phyloP scores from a whole-genome alignment of 1,140 invertebrate genomes.

The Anagrus nilaparvatae region DNA sequence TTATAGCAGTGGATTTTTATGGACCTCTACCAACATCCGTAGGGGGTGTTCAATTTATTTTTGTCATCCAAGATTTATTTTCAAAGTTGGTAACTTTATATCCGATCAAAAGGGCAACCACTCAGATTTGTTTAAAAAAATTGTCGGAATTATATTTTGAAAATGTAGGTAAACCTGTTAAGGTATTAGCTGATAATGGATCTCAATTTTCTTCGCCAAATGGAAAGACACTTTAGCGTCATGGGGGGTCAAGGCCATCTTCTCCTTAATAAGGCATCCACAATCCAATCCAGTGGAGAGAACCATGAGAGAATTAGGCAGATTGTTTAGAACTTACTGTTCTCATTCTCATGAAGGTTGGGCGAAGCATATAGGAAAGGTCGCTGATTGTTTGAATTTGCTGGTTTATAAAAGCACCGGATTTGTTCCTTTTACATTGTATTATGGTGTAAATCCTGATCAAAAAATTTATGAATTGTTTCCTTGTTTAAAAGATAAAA shows the following conservation, averaged over 20 bases:
- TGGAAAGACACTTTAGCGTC: conserved; percentile 6
- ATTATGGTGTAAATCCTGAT: conserved; percentile 20
- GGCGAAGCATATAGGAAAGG: too few relatives aligned
- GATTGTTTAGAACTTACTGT: conserved; percentile 9
- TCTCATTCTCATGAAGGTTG: too few relatives aligned
- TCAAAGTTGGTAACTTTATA: conserved; percentile 27
- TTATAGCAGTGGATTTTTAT: conserved; percentile 27
- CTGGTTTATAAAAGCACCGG: too few relatives aligned
- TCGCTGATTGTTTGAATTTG: too few relatives aligned
- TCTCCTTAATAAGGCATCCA: conserved; percentile 26
- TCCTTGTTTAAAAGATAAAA: background rate
- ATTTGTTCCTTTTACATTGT: conserved; percentile 23
- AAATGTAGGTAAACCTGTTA: conserved; percentile 14
- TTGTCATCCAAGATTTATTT: conserved; percentile 27
- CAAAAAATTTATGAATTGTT: conserved; percentile 7
- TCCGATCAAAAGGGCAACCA: conserved; percentile 18
- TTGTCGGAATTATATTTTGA: conserved; percentile 13
- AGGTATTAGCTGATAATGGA: conserved; percentile 26
- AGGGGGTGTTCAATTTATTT: conserved; percentile 23
- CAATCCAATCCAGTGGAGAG: conserved; percentile 30
- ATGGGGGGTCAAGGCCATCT: background rate
- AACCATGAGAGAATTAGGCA: conserved; percentile 25
- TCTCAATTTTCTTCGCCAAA: conserved; percentile 23
- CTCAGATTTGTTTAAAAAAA: conserved; percentile 13
- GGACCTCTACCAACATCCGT: conserved; percentile 21